phyloP scores from a whole-genome alignment of 2,797 vertebrate species.

The Rhynchotus rufescens region DNA sequence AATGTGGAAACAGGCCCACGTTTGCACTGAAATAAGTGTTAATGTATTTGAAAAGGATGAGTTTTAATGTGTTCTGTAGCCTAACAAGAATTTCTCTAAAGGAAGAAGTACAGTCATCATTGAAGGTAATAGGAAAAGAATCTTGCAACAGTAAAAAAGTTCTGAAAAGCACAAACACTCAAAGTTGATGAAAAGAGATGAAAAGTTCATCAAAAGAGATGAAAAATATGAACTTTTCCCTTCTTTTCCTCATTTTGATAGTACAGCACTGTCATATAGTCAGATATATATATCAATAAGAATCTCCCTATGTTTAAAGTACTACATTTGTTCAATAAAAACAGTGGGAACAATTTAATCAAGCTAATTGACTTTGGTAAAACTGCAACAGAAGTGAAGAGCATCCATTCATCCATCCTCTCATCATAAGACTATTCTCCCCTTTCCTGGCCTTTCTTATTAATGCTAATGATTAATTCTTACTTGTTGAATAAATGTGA shows the following conservation, averaged over 20 bases:
- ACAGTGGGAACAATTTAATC: not conserved
- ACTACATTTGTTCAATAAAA: not conserved
- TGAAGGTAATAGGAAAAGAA: not conserved
- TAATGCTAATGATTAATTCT: not conserved
- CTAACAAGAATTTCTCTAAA: not conserved
- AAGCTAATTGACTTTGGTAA: not conserved
- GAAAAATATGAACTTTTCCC: not conserved
- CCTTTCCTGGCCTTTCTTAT: not conserved
- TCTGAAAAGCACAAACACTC: not conserved
- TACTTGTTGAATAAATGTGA: not conserved
- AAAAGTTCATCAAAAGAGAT: not conserved
- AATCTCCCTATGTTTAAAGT: accelerated
- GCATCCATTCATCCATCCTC: not conserved
- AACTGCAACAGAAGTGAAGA: not conserved
- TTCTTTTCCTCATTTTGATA: not conserved
- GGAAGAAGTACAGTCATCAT: not conserved
- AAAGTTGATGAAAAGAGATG: not conserved
- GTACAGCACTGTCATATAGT: not conserved
- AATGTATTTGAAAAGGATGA: not conserved
- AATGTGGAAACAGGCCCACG: not conserved
- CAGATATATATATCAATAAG: not conserved
- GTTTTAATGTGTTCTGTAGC: not conserved
- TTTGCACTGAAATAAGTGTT: not conserved
- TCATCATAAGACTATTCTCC: not conserved
- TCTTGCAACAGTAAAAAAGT: not conserved